A percentile compares a stretch with the other conserved stretches of the same genome.
These are phyloP conservation scores for Manis crassicaudata DNA, from an alignment of 2,797 vertebrate genomes.

Conservation along the genomic window DNA sequence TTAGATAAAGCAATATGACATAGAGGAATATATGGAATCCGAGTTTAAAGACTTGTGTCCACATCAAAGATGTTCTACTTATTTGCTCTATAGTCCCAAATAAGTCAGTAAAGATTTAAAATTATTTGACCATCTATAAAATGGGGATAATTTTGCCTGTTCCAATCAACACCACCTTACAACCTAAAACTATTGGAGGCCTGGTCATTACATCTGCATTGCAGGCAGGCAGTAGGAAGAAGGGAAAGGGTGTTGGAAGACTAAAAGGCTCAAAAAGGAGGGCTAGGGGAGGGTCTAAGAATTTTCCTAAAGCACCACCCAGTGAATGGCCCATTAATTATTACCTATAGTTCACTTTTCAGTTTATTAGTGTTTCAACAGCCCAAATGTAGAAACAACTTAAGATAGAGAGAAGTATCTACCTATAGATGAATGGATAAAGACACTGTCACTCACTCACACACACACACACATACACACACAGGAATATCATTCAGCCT, in stretches of 20 bases:
- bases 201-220: background rate
- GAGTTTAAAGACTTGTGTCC: background rate
- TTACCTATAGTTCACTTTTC: background rate
- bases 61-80: background rate
- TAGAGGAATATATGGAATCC: background rate
- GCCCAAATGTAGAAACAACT: background rate
- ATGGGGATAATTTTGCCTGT: conserved; percentile 7
- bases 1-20: background rate
- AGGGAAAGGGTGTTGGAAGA: background rate
- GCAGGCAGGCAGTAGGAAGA: background rate
- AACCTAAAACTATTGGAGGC: background rate
- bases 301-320: background rate
- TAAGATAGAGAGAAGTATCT: background rate
- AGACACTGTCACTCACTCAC: background rate
- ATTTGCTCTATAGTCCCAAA: background rate
- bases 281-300: background rate
- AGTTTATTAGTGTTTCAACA: conserved; percentile 7
- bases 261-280: background rate
- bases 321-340: background rate
- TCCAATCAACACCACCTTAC: background rate
- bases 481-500: background rate
- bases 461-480: no score
- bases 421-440: background rate
- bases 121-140: background rate
- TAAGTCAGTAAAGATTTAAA: background rate